phyloP scores from a whole-genome alignment of 2,888 invertebrate species.

The Toxonevra muliebris region DNA sequence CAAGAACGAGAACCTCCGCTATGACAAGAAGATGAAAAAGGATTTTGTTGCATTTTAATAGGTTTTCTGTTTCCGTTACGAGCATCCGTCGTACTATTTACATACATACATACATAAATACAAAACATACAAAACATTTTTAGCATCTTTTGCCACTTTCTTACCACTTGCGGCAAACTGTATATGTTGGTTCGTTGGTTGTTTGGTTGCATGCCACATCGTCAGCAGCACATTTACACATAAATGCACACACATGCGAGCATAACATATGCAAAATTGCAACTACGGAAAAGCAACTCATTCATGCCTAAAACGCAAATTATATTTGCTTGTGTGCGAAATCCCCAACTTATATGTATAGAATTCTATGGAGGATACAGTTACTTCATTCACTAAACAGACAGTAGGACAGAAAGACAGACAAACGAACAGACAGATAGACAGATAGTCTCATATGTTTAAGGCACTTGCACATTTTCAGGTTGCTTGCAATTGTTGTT shows the following conservation, averaged over 20 bases:
- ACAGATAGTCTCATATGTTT: not conserved
- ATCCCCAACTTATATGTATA: not conserved
- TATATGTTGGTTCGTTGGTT: not conserved
- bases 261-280: not conserved
- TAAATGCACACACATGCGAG: not conserved
- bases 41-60: conserved; percentile 21
- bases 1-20: not conserved
- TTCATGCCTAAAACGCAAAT: conserved; percentile 43
- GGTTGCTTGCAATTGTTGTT: not conserved
- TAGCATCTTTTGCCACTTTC: conserved; percentile 7
- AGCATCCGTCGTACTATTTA: conserved; percentile 12
- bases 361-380: not conserved
- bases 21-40: conserved; percentile 10
- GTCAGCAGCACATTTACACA: not conserved
- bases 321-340: conserved; percentile 36
- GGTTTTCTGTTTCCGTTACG: not conserved
- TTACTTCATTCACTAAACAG: conserved; percentile 13
- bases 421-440: not conserved
- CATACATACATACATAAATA: not conserved
- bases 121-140: not conserved
- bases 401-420: not conserved
- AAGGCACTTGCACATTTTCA: not conserved
- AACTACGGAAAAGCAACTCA: conserved; percentile 19
- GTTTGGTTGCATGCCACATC: not conserved
- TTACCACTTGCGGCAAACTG: conserved; percentile 9